A percentile compares a stretch with the other conserved stretches of the same genome.
These are phyloP conservation scores for Drosophila putrida DNA, from an alignment of 2,888 invertebrate species.

Conservation along the genomic window DNA sequence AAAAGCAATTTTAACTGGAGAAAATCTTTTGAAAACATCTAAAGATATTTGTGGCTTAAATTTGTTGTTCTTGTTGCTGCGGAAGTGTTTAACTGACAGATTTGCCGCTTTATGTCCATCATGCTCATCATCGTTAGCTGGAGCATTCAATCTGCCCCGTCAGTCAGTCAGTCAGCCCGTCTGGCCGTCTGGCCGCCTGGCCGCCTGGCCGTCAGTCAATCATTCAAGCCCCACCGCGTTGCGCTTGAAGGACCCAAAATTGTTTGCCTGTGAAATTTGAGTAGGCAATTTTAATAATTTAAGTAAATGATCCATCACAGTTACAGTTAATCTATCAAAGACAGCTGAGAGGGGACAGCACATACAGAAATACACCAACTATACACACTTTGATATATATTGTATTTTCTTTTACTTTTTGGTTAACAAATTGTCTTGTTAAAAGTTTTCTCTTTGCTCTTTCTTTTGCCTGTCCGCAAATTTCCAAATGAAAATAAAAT, in stretches of 20 bases:
- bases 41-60: neutral
- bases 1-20: neutral
- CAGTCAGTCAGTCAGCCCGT: constrained; percentile 1
- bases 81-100: constrained; percentile 6
- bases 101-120: constrained; percentile 8
- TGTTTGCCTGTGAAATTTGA: constrained; percentile 72
- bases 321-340: constrained; percentile 83
- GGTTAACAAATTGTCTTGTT: constrained; percentile 76
- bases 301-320: constrained; percentile 84
- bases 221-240: constrained; percentile 9
- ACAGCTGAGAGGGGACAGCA: constrained; percentile 42
- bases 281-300: constrained; percentile 81
- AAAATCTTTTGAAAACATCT: constrained; percentile 9
- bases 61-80: neutral
- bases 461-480: constrained; percentile 24
- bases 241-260: neutral
- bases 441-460: constrained; percentile 65
- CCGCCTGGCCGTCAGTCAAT: constrained; percentile 42
- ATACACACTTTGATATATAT: constrained; percentile 3
- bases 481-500: constrained; percentile 46
- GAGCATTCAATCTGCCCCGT: constrained; percentile 17
- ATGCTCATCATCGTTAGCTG: constrained; percentile 8
- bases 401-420: constrained; percentile 39
- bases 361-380: constrained; percentile 3
- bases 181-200: neutral